Evolutionary conservation across 2,888 invertebrate genomes (phyloP), one percentile per base, ranked within the genome.

Genomic region (Lycaena phlaeas): DNA sequence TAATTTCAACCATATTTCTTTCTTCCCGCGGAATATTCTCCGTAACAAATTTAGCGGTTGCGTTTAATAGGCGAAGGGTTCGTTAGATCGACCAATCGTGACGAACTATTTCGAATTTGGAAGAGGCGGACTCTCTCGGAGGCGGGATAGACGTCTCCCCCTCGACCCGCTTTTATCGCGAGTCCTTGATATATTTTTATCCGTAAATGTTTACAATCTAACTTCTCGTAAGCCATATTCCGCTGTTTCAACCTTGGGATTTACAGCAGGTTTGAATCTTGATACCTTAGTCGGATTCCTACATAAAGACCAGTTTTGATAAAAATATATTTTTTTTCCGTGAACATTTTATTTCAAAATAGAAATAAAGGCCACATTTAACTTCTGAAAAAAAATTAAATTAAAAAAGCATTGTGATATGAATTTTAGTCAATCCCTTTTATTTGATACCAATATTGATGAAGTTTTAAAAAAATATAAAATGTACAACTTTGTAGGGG

Each of bases 1-100:
- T 18, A 22, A 34, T 22, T 18, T 22, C 18, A 12, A 11, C n/a
- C 27, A 37, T 10, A 17, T 14, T 9, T 25, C 14, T 12, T n/a
- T n/a, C n/a, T n/a, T 27, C 27, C 5, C 4, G 37, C 17, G 14
- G 14, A 29, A 11, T n/a, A n/a, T 14, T 29, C 9, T 12, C 29
- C 14, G 14, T 29, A 29, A 29, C 29, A n/a, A n/a, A n/a, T n/a
- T n/a, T n/a, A n/a, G 12, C 12, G 22, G 22, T n/a, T n/a, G 57
- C 54, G 59, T 61, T 57, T 70, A 64, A 73, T 73, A 74, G 72
- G 65, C 59, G 61, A 74, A 57, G 59, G 65, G 67, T 65, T 62
- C 62, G 56, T 54, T 54, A 45, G 51, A 54, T 55, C 70, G 56
- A 62, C 82, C 82, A 82, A 82, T 82, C 64, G 61, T 58, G 57